Percentiles rank a stretch among this genome's conserved stretches.
Evolutionary conservation across 2,888 invertebrate genomes (phyloP).

Genomic region (Andrena bicolor): DNA sequence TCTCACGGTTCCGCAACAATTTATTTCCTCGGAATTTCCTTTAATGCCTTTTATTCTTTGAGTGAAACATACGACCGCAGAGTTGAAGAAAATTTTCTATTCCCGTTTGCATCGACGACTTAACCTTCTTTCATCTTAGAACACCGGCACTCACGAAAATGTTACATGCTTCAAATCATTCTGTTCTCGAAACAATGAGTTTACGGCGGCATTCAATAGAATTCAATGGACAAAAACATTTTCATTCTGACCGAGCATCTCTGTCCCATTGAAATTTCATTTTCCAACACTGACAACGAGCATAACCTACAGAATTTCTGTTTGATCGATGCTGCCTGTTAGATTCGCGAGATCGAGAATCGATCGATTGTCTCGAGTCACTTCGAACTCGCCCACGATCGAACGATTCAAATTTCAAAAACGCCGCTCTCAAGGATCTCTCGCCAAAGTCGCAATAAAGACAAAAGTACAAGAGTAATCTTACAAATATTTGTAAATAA

Average conservation of each 20-base stretch:
- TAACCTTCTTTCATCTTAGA: slow-evolving; percentile 66
- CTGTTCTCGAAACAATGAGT: neutral
- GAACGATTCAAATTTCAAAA: slow-evolving; percentile 18
- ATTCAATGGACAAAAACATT: slow-evolving; percentile 7
- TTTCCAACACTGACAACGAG: slow-evolving; percentile 17
- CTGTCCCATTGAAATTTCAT: slow-evolving; percentile 38
- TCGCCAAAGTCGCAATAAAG: neutral
- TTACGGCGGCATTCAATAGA: slow-evolving; percentile 12
- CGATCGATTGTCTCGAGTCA: slow-evolving; percentile 43
- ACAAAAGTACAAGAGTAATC: neutral
- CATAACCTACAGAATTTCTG: slow-evolving; percentile 62
- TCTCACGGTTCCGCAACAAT: slow-evolving; percentile 5
- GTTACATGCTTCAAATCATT: slow-evolving; percentile 39
- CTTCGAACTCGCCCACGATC: slow-evolving; percentile 1
- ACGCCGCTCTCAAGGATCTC: neutral
- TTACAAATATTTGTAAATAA: neutral
- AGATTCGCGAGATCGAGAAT: slow-evolving; percentile 29
- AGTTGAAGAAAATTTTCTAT: slow-evolving; percentile 32
- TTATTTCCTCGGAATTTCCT: neutral
- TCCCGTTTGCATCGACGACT: slow-evolving; percentile 14
- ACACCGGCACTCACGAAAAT: slow-evolving; percentile 16
- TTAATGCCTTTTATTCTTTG: neutral
- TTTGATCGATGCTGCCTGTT: slow-evolving; percentile 62
- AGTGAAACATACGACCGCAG: neutral
- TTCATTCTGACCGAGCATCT: slow-evolving; percentile 31